Percentiles rank a stretch among this genome's conserved stretches.
These are phyloP conservation scores for Macrostomum lignano DNA, from an alignment of 1,140 invertebrate genomes.

Conservation along the genomic window DNA sequence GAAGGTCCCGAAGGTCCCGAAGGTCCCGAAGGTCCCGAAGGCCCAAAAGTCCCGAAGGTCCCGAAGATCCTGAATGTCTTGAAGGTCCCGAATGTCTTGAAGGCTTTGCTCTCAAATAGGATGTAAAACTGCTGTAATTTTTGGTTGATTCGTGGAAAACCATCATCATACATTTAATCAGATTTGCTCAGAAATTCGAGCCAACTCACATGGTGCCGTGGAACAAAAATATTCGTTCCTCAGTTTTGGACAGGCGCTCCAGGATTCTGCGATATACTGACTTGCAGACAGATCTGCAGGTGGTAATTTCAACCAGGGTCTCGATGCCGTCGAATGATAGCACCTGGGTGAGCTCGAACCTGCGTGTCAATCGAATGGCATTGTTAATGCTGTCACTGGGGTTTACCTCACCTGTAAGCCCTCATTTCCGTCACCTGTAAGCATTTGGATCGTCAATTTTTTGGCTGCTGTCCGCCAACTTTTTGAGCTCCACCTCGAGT, in stretches of 20 bases:
- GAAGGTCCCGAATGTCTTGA: too few species aligned
- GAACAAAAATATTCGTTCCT: neutral
- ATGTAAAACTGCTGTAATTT: too few species aligned
- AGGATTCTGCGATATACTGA: neutral
- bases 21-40: too few species aligned
- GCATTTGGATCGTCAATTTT: conserved; percentile 3
- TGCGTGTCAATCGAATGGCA: neutral
- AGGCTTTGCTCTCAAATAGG: too few species aligned
- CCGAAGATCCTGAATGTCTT: too few species aligned
- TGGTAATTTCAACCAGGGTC: neutral
- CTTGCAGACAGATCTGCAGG: neutral
- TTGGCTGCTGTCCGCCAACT: neutral
- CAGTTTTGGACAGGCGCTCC: neutral
- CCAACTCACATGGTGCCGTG: neutral
- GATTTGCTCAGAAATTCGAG: too few species aligned
- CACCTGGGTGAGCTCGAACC: conserved; percentile 1
- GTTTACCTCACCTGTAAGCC: neutral
- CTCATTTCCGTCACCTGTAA: neutral
- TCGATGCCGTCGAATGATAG: neutral
- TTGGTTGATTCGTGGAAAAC: too few species aligned
- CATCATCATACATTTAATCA: too few species aligned
- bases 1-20: too few species aligned
- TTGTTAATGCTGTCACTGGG: too few species aligned
- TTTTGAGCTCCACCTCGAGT: neutral
- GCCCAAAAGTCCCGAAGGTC: too few species aligned